These are phyloP conservation scores for Aepyceros melampus DNA, from an alignment of 2,113 vertebrate species.

Conservation along the genomic window DNA sequence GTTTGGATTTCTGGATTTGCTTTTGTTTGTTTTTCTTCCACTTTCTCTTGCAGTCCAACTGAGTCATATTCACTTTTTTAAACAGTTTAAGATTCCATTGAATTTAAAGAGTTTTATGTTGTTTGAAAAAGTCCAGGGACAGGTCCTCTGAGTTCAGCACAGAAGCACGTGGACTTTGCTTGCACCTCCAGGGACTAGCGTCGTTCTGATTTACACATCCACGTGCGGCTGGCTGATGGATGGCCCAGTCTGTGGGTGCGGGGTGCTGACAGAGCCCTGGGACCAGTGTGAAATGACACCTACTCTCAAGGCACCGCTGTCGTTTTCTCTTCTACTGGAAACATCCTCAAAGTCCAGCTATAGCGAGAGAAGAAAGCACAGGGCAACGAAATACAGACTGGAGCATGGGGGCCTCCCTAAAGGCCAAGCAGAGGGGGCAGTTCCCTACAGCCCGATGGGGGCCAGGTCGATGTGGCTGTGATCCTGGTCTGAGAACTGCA, in stretches of 20 bases:
- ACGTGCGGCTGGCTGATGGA: rapidly evolving
- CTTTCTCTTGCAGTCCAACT: background rate
- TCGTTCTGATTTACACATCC: background rate
- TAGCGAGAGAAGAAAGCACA: background rate
- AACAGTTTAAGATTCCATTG: background rate
- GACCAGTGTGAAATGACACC: background rate
- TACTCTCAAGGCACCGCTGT: background rate
- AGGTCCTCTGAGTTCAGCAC: background rate
- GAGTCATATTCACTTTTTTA: constrained; percentile 10
- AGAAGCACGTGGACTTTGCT: rapidly evolving
- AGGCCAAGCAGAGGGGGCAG: rapidly evolving
- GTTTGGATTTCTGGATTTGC: background rate
- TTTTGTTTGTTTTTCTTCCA: background rate
- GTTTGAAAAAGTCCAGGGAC: background rate
- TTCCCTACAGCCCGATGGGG: rapidly evolving
- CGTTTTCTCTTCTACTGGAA: background rate
- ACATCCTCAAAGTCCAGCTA: background rate
- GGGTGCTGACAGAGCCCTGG: background rate
- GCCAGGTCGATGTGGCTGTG: background rate
- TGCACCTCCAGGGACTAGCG: rapidly evolving
- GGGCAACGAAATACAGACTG: background rate
- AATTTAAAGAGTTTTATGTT: background rate
- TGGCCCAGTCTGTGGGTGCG: background rate
- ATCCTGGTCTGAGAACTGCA: background rate
- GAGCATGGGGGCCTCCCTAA: background rate